A percentile compares a stretch with the other conserved stretches of the same genome.
These are phyloP conservation scores for Metellina segmentata DNA, from an alignment of 2,888 invertebrate genomes.

Conservation along the genomic window DNA sequence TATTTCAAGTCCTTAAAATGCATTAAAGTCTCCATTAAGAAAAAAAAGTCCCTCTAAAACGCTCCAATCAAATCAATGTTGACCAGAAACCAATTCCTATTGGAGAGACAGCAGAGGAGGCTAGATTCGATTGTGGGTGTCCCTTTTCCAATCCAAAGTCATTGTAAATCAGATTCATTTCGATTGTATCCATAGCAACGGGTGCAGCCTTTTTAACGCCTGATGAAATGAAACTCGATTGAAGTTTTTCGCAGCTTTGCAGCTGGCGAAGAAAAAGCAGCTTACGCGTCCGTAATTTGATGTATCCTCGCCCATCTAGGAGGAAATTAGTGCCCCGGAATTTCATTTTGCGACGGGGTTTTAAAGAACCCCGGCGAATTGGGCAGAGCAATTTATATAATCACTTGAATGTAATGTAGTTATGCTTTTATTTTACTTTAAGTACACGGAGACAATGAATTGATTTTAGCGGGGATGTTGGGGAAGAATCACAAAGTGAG, in stretches of 20 bases:
- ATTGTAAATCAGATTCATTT: slow-evolving; percentile 70
- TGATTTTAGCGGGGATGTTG: slow-evolving; percentile 2
- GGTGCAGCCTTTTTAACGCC: slow-evolving; percentile 60
- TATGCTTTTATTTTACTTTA: slow-evolving; percentile 26
- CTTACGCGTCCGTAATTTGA: slow-evolving; percentile 30
- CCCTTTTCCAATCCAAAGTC: slow-evolving; percentile 54
- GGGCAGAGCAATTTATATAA: slow-evolving; percentile 44
- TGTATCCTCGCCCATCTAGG: slow-evolving; percentile 23
- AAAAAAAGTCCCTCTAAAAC: slow-evolving; percentile 44
- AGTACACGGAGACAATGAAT: slow-evolving; percentile 21
- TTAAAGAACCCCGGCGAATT: slow-evolving; percentile 25
- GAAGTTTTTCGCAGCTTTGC: slow-evolving; percentile 55
- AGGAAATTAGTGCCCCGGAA: slow-evolving; percentile 45
- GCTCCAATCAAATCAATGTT: slow-evolving; percentile 61
- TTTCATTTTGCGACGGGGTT: slow-evolving; percentile 33
- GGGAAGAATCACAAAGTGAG: slow-evolving; percentile 26
- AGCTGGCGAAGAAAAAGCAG: background rate
- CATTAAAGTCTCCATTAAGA: slow-evolving; percentile 4
- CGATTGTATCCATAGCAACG: slow-evolving; percentile 65
- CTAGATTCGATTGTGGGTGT: slow-evolving; percentile 60
- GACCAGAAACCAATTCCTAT: slow-evolving; percentile 57
- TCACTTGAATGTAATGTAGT: slow-evolving; percentile 48
- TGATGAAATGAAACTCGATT: slow-evolving; percentile 61
- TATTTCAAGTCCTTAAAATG: slow-evolving; percentile 9
- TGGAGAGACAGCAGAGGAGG: background rate